Evolutionary conservation across 2,797 vertebrate genomes (phyloP).

Genomic region (Chiloscyllium punctatum): DNA sequence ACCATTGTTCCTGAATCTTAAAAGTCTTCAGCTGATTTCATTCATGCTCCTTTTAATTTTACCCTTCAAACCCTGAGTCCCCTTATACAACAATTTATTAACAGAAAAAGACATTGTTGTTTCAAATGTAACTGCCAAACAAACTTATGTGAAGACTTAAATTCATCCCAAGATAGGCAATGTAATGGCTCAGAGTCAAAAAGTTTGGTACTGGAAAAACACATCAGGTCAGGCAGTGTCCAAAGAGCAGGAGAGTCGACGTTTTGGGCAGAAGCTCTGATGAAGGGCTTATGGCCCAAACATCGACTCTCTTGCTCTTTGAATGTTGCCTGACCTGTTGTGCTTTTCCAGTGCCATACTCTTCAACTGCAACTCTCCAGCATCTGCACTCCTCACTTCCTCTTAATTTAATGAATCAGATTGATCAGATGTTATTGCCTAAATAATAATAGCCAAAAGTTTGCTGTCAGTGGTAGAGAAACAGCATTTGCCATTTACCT

Average conservation of each 20-base stretch:
- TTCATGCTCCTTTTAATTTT: background rate
- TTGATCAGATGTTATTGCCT: background rate
- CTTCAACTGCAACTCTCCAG: no score
- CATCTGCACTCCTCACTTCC: no score
- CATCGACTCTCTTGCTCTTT: no score
- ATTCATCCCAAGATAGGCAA: background rate
- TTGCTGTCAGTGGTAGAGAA: background rate
- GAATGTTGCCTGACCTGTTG: no score
- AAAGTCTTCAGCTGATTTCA: background rate
- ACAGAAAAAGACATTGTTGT: background rate
- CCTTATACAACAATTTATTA: background rate
- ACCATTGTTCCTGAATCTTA: background rate
- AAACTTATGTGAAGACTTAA: background rate
- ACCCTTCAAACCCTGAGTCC: background rate
- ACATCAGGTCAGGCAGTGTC: no score
- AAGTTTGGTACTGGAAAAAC: no score
- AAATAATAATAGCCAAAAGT: background rate
- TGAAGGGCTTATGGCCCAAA: no score
- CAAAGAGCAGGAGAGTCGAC: no score
- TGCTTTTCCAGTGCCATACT: no score
- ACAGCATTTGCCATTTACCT: background rate
- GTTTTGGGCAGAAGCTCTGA: no score
- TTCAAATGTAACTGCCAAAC: background rate
- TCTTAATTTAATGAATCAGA: background rate
- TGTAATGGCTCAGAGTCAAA: no score